Conservation (phyloP, 2,888 invertebrate genomes). For the Gari tellinella region DNA sequence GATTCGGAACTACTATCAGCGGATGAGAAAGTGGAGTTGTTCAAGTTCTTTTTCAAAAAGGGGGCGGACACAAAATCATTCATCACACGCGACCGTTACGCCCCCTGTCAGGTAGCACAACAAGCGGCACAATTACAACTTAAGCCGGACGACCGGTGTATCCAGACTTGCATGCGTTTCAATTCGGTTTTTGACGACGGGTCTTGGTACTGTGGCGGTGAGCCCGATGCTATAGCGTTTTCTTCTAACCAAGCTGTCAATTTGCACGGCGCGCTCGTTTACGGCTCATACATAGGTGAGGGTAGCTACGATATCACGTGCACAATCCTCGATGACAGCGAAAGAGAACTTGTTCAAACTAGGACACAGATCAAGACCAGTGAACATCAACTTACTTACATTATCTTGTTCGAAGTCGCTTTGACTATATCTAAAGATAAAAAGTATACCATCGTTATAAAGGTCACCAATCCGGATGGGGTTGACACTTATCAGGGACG, state of each 20-base stretch:
- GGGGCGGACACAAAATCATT: slow-evolving; percentile 45
- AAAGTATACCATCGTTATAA: slow-evolving; percentile 58
- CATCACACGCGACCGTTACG: slow-evolving; percentile 50
- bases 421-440: slow-evolving; percentile 41
- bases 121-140: slow-evolving; percentile 37
- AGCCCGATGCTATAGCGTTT: slow-evolving; percentile 64
- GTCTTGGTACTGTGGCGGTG: slow-evolving; percentile 69
- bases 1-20: slow-evolving; percentile 61
- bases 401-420: slow-evolving; percentile 56
- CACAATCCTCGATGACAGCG: slow-evolving; percentile 51
- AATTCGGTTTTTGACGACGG: slow-evolving; percentile 62
- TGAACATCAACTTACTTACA: slow-evolving; percentile 65
- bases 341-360: slow-evolving; percentile 47
- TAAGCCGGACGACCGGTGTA: slow-evolving; percentile 46
- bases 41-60: slow-evolving; percentile 65
- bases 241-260: slow-evolving; percentile 54
- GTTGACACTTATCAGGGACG: slow-evolving; percentile 67
- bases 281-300: slow-evolving; percentile 67
- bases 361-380: slow-evolving; percentile 61
- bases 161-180: slow-evolving; percentile 66
- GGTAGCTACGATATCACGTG: slow-evolving; percentile 63
- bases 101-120: slow-evolving; percentile 37
- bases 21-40: slow-evolving; percentile 65
- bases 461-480: slow-evolving; percentile 60
- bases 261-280: slow-evolving; percentile 63